Evolutionary conservation across 2,113 vertebrate species (phyloP), one percentile per base, ranked within the genome.

Genomic region (Hemicordylus capensis): DNA sequence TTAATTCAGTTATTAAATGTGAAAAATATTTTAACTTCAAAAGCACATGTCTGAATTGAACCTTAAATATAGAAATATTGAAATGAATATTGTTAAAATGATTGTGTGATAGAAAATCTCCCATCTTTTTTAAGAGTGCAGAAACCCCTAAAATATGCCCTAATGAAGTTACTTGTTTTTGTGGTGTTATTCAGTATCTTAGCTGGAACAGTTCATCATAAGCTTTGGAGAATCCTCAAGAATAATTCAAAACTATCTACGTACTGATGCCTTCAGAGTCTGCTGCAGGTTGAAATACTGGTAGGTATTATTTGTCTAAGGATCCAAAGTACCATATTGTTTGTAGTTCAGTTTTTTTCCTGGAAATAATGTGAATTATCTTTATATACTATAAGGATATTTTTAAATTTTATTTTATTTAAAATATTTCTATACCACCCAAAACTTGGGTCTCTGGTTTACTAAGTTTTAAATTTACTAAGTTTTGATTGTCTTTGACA

Each of bases 401-500:
- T 89, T 76, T 28, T 42, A 17, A 54, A 54, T 54, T n/a, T n/a
- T n/a, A n/a, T n/a, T n/a, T n/a, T n/a, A n/a, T n/a, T n/a, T n/a
- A n/a, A n/a, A n/a, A n/a, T n/a, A n/a, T n/a, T n/a, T n/a, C n/a
- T n/a, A n/a, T n/a, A n/a, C n/a, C n/a, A n/a, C n/a, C n/a, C n/a
- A n/a, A n/a, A n/a, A n/a, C n/a, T n/a, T n/a, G n/a, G n/a, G n/a
- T n/a, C n/a, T n/a, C n/a, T n/a, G n/a, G n/a, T n/a, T n/a, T n/a
- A n/a, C n/a, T n/a, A n/a, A n/a, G n/a, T n/a, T n/a, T n/a, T n/a
- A 75, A 89, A 44, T 9, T 46, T 24, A 42, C 58, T 70, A 0
- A 2, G 69, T 44, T 83, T 84, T 91, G 31, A 5, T 4, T 81
- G 1, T 88, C 77, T 84, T 89, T 24, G 73, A 0, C 87, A 91